Percentiles rank a stretch among this genome's conserved stretches.
Conservation (phyloP, 2,797 vertebrate genomes). For the Capromys pilorides region DNA sequence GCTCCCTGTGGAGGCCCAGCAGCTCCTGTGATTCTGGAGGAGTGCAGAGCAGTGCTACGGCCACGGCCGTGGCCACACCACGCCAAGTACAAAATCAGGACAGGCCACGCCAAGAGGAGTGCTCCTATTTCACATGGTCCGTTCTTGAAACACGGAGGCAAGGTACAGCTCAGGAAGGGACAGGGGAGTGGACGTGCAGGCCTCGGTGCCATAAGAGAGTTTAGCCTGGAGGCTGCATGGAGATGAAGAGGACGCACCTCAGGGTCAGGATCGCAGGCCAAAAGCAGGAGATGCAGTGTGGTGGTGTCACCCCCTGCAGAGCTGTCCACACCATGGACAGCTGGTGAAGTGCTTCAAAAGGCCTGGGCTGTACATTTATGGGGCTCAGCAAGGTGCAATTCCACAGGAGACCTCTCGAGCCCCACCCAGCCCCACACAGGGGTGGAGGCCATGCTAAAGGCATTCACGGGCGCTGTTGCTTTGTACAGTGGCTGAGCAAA, state of each 20-base stretch:
- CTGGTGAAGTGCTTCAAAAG: neutral
- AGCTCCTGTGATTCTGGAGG: neutral
- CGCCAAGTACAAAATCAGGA: neutral
- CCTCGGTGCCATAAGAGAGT: neutral
- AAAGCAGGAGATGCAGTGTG: neutral
- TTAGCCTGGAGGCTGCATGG: neutral
- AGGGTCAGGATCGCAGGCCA: neutral
- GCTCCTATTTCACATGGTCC: neutral
- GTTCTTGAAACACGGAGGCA: neutral
- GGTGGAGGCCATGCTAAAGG: neutral
- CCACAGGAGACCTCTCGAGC: neutral
- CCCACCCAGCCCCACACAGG: neutral
- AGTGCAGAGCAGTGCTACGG: neutral
- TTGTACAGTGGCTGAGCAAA: neutral
- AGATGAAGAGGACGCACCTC: neutral
- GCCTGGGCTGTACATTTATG: neutral
- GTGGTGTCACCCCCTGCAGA: neutral
- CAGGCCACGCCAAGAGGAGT: fast-evolving
- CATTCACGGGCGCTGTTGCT: neutral
- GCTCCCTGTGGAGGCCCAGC: neutral
- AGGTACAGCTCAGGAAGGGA: neutral
- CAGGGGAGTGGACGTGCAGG: neutral
- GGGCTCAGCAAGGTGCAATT: neutral
- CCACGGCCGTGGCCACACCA: no score
- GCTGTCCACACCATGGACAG: neutral